Evolutionary conservation across 2,888 invertebrate species (phyloP), one percentile per base, ranked within the genome.

Genomic region (Gastracanthus pulcherrimus): DNA sequence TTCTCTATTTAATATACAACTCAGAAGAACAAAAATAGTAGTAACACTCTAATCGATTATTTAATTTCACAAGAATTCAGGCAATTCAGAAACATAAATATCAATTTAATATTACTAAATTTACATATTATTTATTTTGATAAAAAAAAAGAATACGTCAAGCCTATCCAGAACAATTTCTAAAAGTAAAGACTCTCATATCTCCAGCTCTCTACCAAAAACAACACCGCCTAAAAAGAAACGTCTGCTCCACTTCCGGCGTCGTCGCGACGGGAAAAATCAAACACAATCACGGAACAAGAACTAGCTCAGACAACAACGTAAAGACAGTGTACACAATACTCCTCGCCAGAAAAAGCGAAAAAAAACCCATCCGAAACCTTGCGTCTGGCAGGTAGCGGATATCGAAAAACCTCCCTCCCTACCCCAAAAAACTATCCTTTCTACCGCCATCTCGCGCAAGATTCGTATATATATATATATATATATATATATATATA

Each of bases 341-440:
- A 19, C 60, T 3, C 13, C n/a, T n/a, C 51, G 38, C 19, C 34
- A 19, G 34, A 58, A 55, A 62, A 45, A 38, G 16, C 19, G 31
- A 34, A 69, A 55, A 66, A 70, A 64, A 51, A 29, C 31, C 36
- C 45, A 58, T 36, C 66, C 31, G 19, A 67, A 64, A 74, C 82
- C 80, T 85, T 89, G 90, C 87, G 86, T 89, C 88, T 89, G 90
- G 88, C 90, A 89, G 88, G 84, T 87, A 84, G 86, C 87, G 88
- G 88, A 89, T 89, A 89, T 89, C 87, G 87, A 86, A 87, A 82
- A n/a, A n/a, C n/a, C n/a, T n/a, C n/a, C n/a, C n/a, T n/a, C n/a
- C n/a, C n/a, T n/a, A n/a, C n/a, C n/a, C n/a, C n/a, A n/a, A n/a
- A n/a, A n/a, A n/a, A n/a, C n/a, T n/a, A n/a, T n/a, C n/a, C n/a